phyloP scores from a whole-genome alignment of 2,113 vertebrate genomes.

The Rhinichthys klamathensis region DNA sequence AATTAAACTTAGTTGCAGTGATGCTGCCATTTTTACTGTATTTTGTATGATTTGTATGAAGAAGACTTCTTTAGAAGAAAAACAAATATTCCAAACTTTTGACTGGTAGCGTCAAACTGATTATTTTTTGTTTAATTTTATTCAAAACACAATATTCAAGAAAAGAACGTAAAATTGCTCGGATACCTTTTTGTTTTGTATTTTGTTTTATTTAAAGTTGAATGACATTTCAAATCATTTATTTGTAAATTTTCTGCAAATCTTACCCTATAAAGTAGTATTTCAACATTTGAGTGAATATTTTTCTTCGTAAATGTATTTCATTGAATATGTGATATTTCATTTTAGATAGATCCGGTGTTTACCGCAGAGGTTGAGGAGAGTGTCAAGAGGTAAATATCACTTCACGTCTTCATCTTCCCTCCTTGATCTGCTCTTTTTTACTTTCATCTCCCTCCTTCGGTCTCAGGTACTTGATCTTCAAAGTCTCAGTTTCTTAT shows the following conservation, averaged over 20 bases:
- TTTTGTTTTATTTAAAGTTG: not conserved
- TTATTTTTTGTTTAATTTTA: not conserved
- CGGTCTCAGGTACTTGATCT: not conserved
- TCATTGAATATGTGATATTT: constrained; percentile 11
- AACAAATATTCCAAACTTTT: too few species aligned
- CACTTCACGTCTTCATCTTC: constrained; percentile 20
- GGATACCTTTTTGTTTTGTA: not conserved
- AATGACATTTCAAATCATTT: not conserved
- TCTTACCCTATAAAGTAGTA: not conserved
- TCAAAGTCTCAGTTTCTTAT: constrained; percentile 16
- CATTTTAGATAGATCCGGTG: constrained; percentile 82
- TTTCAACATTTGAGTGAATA: not conserved
- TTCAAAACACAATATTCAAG: not conserved
- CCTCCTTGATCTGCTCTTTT: constrained; percentile 9
- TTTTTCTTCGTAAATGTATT: not conserved
- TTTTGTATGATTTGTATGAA: too few species aligned
- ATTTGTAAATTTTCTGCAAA: not conserved
- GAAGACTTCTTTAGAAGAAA: too few species aligned
- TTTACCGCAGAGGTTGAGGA: constrained; percentile 82
- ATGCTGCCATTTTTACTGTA: not conserved
- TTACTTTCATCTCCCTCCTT: not conserved
- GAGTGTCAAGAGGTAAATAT: constrained; percentile 81
- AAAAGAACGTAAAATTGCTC: not conserved
- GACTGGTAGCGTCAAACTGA: not conserved
- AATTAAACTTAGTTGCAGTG: not conserved